A percentile compares a stretch with the other conserved stretches of the same genome.
Evolutionary conservation across 1,140 invertebrate genomes (phyloP).

Genomic region (Drosophila sp.): DNA sequence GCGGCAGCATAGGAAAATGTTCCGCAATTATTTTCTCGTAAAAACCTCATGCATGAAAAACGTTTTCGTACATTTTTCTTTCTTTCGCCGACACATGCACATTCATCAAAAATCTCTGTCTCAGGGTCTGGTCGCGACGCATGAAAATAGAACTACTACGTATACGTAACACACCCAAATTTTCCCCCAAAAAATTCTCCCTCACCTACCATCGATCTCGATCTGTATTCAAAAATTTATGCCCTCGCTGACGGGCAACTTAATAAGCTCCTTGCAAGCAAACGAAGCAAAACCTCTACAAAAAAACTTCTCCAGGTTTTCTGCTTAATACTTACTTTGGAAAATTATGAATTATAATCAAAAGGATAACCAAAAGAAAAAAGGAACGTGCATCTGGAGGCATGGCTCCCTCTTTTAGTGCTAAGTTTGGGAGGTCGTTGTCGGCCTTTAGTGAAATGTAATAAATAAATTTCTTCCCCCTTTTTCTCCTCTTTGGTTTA

Average conservation of each 20-base stretch:
- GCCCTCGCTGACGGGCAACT: slow-evolving; percentile 72
- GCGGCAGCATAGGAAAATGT: slow-evolving; percentile 46
- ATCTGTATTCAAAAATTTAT: slow-evolving; percentile 61
- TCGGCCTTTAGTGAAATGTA: slow-evolving; percentile 42
- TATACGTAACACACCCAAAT: slow-evolving; percentile 34
- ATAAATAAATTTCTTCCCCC: slow-evolving; percentile 70
- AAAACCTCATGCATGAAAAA: slow-evolving; percentile 78
- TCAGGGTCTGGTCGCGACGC: slow-evolving; percentile 50
- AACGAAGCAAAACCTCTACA: not conserved
- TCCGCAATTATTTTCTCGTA: slow-evolving; percentile 81
- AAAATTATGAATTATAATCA: slow-evolving; percentile 68
- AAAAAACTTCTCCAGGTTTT: not conserved
- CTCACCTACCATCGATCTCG: slow-evolving; percentile 36
- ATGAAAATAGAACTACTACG: slow-evolving; percentile 64
- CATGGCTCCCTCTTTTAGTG: slow-evolving; percentile 32
- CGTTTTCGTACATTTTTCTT: slow-evolving; percentile 79
- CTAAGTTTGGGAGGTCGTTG: slow-evolving; percentile 21
- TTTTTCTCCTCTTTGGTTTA: slow-evolving; percentile 37
- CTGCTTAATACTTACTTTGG: slow-evolving; percentile 32
- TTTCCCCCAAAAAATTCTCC: not conserved
- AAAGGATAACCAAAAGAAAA: not conserved
- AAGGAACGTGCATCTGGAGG: slow-evolving; percentile 18
- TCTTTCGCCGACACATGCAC: slow-evolving; percentile 73
- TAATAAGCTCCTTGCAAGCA: slow-evolving; percentile 59
- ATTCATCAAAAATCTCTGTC: slow-evolving; percentile 74